Base-by-base conservation (phyloP, 2,888 invertebrate genomes). In the Drosophila parthenogenetica region DNA sequence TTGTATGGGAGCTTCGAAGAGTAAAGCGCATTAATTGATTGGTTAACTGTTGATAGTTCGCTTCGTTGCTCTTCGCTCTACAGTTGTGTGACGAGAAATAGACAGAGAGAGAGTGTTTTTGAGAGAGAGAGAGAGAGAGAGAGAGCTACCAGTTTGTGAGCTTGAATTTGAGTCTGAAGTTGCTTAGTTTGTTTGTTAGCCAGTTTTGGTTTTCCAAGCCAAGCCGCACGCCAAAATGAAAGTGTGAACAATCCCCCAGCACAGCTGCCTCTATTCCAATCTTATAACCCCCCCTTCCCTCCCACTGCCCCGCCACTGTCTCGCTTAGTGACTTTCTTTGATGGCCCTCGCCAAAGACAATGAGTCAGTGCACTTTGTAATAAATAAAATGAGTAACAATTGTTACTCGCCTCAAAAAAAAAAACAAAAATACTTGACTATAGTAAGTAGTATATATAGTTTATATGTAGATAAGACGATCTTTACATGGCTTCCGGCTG, bases 11-110 rank as follows among this genome's bases (percentile, higher is more conserved):
- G 72, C 29, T 29, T 7, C 48, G 10, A 29, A 22, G 49, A 14
- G 32, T 40, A 49, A 87, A 84, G 78, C 85, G 83, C 80, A 75
- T 85, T 83, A 85, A 83, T 87, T 83, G 87, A 83, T 83, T 87
- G 83, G 77, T 58, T 69, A 65, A 81, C 74, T 65, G 67, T 62
- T 35, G 11, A 35, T 83, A 68, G 67, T 63, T 73, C 51, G 74
- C 61, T 72, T 79, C 54, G 71, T 42, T 76, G 82, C 40, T 73
- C 46, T 54, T 53, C 43, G 45, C 43, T 57, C 57, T 45, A 19
- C 59, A 53, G 73, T 77, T 75, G 75, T 77, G 77, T 77, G 77
- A 76, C 65, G 67, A 46, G 46, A 42, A 53, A 46, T 43, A 22
- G 22, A 22, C 5, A 22, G 51, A 40, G n/a, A 40, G 39, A 17